phyloP scores from a whole-genome alignment of 2,113 vertebrate genomes.

The Steatornis caripensis region DNA sequence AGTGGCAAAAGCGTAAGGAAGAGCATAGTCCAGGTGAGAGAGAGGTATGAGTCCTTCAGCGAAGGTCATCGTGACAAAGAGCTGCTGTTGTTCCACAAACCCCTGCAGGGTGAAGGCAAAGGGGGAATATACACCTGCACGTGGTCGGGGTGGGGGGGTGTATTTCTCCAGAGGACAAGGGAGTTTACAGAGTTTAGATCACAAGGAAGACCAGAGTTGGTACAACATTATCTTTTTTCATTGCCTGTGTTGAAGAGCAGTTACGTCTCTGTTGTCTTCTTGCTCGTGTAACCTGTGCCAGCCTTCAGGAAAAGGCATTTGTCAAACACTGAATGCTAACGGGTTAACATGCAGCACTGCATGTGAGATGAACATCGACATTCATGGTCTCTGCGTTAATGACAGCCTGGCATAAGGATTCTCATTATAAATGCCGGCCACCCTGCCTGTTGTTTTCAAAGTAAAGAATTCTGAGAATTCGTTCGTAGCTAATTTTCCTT shows the following conservation, averaged over 20 bases:
- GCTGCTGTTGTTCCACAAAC: background rate
- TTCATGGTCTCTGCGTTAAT: background rate
- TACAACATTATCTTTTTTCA: background rate
- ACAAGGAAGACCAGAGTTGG: background rate
- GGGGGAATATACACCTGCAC: background rate
- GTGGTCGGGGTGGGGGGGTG: background rate
- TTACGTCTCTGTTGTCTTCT: background rate
- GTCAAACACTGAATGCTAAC: background rate
- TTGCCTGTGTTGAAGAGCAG: background rate
- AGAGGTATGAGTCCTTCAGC: background rate
- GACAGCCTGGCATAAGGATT: background rate
- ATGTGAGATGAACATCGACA: background rate
- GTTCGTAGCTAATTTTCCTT: background rate
- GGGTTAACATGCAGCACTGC: background rate
- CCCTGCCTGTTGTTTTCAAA: background rate
- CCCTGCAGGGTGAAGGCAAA: background rate
- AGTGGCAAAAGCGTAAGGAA: background rate
- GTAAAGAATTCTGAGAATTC: background rate
- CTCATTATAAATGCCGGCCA: background rate
- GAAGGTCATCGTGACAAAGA: accelerated
- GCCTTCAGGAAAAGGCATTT: background rate
- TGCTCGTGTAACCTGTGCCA: background rate
- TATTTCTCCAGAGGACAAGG: background rate
- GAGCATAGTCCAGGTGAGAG: background rate
- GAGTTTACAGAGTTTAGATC: background rate